These are phyloP conservation scores for Cuniculus paca DNA, from an alignment of 2,797 vertebrate species.

Conservation along the genomic window DNA sequence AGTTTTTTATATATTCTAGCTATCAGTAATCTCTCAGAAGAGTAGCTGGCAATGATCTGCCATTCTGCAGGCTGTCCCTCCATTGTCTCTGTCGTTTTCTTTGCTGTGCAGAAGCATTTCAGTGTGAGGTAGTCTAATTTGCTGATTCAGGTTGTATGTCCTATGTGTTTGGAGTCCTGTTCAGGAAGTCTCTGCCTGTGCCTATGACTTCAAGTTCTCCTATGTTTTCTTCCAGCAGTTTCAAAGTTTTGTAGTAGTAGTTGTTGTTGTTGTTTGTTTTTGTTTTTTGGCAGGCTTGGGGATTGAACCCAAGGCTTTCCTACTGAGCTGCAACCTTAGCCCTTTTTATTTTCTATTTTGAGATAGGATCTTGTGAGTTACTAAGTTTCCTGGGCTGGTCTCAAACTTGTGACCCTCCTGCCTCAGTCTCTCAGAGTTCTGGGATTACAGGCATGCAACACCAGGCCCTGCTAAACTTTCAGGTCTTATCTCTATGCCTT, in stretches of 20 bases:
- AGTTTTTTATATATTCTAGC: neutral
- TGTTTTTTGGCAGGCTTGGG: neutral
- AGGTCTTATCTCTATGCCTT: neutral
- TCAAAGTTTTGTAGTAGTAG: too few relatives aligned
- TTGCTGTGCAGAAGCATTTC: neutral
- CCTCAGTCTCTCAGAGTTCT: neutral
- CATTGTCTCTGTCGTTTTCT: neutral
- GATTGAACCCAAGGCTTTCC: neutral
- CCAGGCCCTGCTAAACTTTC: neutral
- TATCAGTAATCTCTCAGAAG: neutral
- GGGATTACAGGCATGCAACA: neutral
- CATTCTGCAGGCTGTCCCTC: neutral
- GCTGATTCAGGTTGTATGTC: neutral
- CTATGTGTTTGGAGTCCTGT: neutral
- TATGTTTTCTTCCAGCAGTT: neutral
- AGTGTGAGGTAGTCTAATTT: neutral
- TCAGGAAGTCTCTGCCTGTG: neutral
- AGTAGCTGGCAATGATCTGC: neutral
- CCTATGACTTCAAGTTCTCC: neutral
- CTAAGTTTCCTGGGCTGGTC: neutral
- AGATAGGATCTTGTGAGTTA: neutral
- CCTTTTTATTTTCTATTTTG: neutral
- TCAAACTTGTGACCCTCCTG: neutral
- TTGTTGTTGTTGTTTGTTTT: neutral
- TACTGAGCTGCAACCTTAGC: too few relatives aligned